Percentiles rank a stretch among this genome's conserved stretches.
Conservation (phyloP, 1,140 invertebrate species). For the Tetramorium simillimum region DNA sequence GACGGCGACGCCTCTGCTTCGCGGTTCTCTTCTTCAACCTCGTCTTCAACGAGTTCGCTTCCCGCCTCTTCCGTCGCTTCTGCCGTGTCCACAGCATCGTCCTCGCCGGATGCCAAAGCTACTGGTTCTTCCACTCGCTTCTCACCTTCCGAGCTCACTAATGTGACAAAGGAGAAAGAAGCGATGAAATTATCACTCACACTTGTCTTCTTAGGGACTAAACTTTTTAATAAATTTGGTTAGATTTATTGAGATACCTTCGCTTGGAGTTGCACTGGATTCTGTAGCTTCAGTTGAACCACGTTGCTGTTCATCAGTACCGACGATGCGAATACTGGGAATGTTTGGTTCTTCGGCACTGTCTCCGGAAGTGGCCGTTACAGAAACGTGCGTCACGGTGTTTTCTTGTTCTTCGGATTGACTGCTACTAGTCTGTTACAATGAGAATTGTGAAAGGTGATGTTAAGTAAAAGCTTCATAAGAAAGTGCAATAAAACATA, state of each 20-base stretch:
- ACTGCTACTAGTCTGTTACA: conserved; percentile 76
- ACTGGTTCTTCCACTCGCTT: conserved; percentile 86
- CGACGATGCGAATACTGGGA: conserved; percentile 75
- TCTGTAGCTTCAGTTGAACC: conserved; percentile 77
- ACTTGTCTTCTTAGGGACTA: background rate
- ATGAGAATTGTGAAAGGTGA: background rate
- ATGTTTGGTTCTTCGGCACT: conserved; percentile 73
- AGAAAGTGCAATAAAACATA: background rate
- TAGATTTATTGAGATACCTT: conserved; percentile 69
- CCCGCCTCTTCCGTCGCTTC: conserved; percentile 76
- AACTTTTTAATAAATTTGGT: conserved; percentile 1
- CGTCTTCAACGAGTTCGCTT: conserved; percentile 86
- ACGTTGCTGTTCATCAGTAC: conserved; percentile 77
- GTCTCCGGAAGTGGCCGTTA: conserved; percentile 70
- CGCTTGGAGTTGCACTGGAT: conserved; percentile 75
- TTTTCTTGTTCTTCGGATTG: conserved; percentile 80
- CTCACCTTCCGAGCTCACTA: conserved; percentile 88
- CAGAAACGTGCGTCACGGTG: conserved; percentile 66
- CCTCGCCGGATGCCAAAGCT: conserved; percentile 76
- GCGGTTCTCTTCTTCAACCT: conserved; percentile 86
- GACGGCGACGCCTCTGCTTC: conserved; percentile 87
- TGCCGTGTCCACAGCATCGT: conserved; percentile 79
- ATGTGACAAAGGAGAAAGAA: conserved; percentile 66
- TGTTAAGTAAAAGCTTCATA: background rate
- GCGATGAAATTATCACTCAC: background rate